Evolutionary conservation across 2,888 invertebrate genomes (phyloP).

Genomic region (Aspidiotus rigidus): DNA sequence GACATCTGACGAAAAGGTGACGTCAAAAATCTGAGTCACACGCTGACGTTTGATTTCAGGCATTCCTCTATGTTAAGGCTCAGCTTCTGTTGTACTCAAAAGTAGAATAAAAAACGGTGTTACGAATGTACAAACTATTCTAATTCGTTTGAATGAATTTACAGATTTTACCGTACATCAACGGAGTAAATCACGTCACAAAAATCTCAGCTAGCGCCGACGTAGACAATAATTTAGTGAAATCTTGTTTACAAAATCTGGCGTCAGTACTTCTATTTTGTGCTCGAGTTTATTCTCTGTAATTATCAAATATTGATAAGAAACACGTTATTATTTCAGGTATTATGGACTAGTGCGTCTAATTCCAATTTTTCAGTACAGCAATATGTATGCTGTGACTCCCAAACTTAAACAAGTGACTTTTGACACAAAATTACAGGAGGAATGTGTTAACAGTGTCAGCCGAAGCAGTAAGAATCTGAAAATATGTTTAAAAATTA

Average conservation of each 20-base stretch:
- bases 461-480: constrained; percentile 18
- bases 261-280: constrained; percentile 50
- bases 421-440: constrained; percentile 54
- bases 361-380: constrained; percentile 73
- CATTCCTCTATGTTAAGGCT: no score
- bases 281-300: background rate
- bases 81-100: no score
- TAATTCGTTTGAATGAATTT: constrained; percentile 34
- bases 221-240: constrained; percentile 86
- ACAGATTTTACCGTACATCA: constrained; percentile 73
- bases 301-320: constrained; percentile 5
- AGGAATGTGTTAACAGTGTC: constrained; percentile 27
- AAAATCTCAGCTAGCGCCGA: constrained; percentile 83
- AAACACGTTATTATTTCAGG: constrained; percentile 40
- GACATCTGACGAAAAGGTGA: background rate
- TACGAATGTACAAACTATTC: no score
- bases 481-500: background rate
- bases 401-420: constrained; percentile 61
- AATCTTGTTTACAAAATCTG: constrained; percentile 86
- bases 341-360: constrained; percentile 64
- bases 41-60: no score
- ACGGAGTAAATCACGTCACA: constrained; percentile 85
- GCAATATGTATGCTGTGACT: constrained; percentile 74
- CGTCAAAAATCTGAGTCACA: background rate
- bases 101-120: no score